A percentile compares a stretch with the other conserved stretches of the same genome.
Evolutionary conservation across 2,113 vertebrate genomes (phyloP).

Genomic region (Antechinus flavipes): DNA sequence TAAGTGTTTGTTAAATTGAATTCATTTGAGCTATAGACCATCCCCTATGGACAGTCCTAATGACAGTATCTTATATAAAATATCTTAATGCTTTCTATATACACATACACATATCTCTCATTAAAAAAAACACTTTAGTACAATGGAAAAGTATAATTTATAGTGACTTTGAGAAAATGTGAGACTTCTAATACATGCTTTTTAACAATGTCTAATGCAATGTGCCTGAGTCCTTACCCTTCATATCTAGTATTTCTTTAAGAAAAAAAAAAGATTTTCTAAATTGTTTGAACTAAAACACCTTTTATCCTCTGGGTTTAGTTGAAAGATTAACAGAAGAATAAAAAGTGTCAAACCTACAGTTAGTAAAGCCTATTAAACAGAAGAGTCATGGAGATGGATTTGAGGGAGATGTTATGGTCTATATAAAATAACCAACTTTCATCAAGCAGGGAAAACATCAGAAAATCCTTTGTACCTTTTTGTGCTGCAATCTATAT

Average conservation of each 20-base stretch:
- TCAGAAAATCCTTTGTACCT: not conserved
- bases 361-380: conserved; percentile 55
- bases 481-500: not conserved
- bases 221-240: not conserved
- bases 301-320: conserved; percentile 77
- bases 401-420: not conserved
- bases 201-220: conserved; percentile 33
- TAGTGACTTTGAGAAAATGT: conserved; percentile 65
- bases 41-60: not conserved
- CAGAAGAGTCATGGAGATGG: conserved; percentile 61
- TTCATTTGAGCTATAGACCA: not conserved
- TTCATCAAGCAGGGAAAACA: conserved; percentile 58
- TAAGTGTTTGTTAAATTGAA: not conserved
- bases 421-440: not conserved
- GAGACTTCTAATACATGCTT: not conserved
- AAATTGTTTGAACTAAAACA: conserved; percentile 68
- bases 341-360: conserved; percentile 59
- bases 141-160: conserved; percentile 38
- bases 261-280: conserved; percentile 42
- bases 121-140: not conserved
- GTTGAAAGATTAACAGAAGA: conserved; percentile 68
- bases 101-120: accelerated
- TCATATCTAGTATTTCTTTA: not conserved
- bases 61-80: not conserved
- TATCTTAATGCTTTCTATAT: not conserved